A percentile compares a stretch with the other conserved stretches of the same genome.
These are phyloP conservation scores for Sarcophaga variegata DNA, from an alignment of 2,888 invertebrate species.

Conservation along the genomic window DNA sequence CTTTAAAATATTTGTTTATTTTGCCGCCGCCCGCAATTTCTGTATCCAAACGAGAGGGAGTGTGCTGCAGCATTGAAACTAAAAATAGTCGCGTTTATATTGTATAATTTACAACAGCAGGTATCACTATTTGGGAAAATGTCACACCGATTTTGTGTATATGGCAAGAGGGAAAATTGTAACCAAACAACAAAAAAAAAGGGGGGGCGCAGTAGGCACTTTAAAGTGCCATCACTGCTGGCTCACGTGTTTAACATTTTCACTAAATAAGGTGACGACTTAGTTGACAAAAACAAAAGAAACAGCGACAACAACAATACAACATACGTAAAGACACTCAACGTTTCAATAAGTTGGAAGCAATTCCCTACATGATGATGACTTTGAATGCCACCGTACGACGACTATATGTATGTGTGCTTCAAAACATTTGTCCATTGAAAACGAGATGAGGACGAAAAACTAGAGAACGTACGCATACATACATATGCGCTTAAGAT, in stretches of 20 bases:
- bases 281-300: constrained; percentile 21
- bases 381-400: constrained; percentile 24
- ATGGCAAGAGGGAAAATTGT: constrained; percentile 22
- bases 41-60: constrained; percentile 30
- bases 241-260: constrained; percentile 33
- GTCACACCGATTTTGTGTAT: constrained; percentile 22
- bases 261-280: constrained; percentile 56
- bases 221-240: constrained; percentile 47
- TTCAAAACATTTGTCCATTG: constrained; percentile 10
- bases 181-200: constrained; percentile 19
- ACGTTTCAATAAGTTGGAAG: constrained; percentile 10
- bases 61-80: constrained; percentile 40
- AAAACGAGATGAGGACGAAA: constrained; percentile 27
- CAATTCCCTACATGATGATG: constrained; percentile 32
- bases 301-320: neutral
- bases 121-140: constrained; percentile 60
- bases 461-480: constrained; percentile 8
- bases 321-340: constrained; percentile 19
- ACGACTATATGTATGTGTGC: neutral
- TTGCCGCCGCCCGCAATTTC: constrained; percentile 29
- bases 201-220: constrained; percentile 25
- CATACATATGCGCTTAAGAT: constrained; percentile 70
- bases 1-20: constrained; percentile 54
- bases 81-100: constrained; percentile 50
- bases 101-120: constrained; percentile 64